Conservation (phyloP, 2,797 vertebrate species). For the Argentina silus region DNA sequence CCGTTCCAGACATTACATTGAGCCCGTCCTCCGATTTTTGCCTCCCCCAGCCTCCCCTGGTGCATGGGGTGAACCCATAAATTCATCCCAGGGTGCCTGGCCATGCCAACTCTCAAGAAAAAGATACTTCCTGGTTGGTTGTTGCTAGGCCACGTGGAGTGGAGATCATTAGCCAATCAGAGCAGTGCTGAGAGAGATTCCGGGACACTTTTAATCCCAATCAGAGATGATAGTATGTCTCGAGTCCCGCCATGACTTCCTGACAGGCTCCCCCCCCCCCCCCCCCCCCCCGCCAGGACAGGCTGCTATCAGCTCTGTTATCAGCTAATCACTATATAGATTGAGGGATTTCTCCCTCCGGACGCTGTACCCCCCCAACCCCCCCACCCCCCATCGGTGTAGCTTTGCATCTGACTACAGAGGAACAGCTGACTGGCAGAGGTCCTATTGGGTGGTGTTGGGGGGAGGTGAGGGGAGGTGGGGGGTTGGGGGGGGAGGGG, state of each 20-base stretch:
- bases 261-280: neutral
- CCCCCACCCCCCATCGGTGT: neutral
- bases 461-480: too few relatives aligned
- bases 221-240: neutral
- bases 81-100: neutral
- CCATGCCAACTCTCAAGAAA: neutral
- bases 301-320: neutral
- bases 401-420: neutral
- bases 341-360: neutral
- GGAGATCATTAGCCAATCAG: slow-evolving; percentile 3
- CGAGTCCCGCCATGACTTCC: neutral
- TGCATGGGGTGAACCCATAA: neutral
- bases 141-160: slow-evolving; percentile 4
- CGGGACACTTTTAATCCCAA: neutral
- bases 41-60: neutral
- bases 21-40: too few relatives aligned
- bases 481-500: too few relatives aligned
- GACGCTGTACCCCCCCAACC: too few relatives aligned
- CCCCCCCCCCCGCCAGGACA: too few relatives aligned
- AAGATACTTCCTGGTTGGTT: neutral
- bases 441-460: too few relatives aligned
- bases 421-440: neutral
- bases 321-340: neutral
- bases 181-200: neutral
- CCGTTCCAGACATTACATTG: too few relatives aligned